phyloP scores from a whole-genome alignment of 1,140 invertebrate genomes.

The Trachymyrmex septentrionalis region DNA sequence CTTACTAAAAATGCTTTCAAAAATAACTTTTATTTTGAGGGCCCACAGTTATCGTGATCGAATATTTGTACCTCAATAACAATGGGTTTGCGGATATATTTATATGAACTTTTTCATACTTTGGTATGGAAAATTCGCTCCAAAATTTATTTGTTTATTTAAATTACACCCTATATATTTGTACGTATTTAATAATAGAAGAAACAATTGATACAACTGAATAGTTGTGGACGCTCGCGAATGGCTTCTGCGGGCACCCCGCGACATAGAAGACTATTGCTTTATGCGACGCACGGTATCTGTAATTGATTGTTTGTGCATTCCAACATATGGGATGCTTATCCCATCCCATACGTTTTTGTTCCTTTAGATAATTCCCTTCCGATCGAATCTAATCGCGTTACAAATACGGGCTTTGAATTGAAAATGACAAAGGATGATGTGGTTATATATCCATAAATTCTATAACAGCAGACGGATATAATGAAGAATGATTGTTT shows the following conservation, averaged over 20 bases:
- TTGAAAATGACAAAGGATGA: slow-evolving; percentile 16
- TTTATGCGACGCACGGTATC: slow-evolving; percentile 20
- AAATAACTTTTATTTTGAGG: too few species aligned
- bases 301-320: slow-evolving; percentile 15
- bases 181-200: not conserved
- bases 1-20: too few species aligned
- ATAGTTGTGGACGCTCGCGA: slow-evolving; percentile 29
- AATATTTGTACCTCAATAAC: too few species aligned
- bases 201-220: slow-evolving; percentile 12
- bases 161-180: not conserved
- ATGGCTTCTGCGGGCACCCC: slow-evolving; percentile 20
- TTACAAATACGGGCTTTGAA: slow-evolving; percentile 12
- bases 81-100: too few species aligned
- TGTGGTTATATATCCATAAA: not conserved
- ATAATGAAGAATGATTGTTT: not conserved
- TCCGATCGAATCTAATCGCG: slow-evolving; percentile 28
- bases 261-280: not conserved
- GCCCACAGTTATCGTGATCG: too few species aligned
- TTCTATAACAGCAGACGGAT: not conserved
- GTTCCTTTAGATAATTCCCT: slow-evolving; percentile 19
- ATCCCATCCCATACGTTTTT: not conserved
- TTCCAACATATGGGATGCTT: too few species aligned
- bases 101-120: too few species aligned
- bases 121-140: not conserved
- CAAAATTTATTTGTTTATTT: not conserved